These are phyloP conservation scores for Enteromius unitaeniatus DNA, from an alignment of 2,797 vertebrate species.

Conservation along the genomic window DNA sequence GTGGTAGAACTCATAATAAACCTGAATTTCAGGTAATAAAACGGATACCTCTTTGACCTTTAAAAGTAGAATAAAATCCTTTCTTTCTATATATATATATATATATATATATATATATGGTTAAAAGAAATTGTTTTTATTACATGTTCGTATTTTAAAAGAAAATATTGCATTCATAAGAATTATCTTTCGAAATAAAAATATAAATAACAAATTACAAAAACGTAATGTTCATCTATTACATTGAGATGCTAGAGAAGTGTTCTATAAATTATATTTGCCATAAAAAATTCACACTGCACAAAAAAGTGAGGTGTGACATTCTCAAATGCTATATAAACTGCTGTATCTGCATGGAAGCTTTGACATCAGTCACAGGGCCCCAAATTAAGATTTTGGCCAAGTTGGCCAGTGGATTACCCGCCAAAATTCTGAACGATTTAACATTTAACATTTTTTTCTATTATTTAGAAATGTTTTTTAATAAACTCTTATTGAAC, in stretches of 20 bases:
- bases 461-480: too few species aligned
- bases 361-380: not conserved
- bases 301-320: not conserved
- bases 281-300: not conserved
- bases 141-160: not conserved
- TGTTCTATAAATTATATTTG: not conserved
- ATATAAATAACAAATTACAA: not conserved
- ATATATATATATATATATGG: too few species aligned
- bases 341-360: not conserved
- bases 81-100: too few species aligned
- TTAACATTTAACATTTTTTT: too few species aligned
- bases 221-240: not conserved
- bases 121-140: too few species aligned
- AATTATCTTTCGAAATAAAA: not conserved
- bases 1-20: constrained; percentile 21
- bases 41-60: constrained; percentile 10
- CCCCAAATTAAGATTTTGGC: too few species aligned
- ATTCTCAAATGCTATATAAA: not conserved
- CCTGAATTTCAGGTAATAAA: constrained; percentile 17
- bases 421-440: too few species aligned
- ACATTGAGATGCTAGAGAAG: not conserved
- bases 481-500: too few species aligned
- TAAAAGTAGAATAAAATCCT: constrained; percentile 18
- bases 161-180: not conserved
- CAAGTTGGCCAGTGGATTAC: too few species aligned